Conservation (phyloP, 2,888 invertebrate genomes). For the Norana najaformis region DNA sequence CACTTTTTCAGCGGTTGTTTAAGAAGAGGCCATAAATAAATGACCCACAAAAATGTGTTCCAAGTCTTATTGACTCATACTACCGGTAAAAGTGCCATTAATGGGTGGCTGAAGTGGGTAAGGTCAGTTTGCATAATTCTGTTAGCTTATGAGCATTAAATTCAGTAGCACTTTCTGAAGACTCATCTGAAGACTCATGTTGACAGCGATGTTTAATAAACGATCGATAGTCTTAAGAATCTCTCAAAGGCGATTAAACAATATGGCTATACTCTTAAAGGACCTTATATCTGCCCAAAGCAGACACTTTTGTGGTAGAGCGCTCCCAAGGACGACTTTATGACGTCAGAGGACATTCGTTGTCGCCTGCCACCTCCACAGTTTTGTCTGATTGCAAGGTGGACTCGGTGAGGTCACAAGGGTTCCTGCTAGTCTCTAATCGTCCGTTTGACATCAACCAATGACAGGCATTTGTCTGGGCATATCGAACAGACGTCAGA, state of each 20-base stretch:
- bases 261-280: neutral
- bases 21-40: neutral
- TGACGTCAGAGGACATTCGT: neutral
- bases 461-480: too few species aligned
- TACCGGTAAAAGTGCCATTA: neutral
- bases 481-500: too few species aligned
- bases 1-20: neutral
- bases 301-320: neutral
- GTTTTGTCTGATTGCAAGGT: too few species aligned
- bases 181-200: too few species aligned
- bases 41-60: neutral
- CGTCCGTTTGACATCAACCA: too few species aligned
- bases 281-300: neutral
- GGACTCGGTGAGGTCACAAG: too few species aligned
- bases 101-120: neutral
- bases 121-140: too few species aligned
- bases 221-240: neutral
- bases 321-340: neutral
- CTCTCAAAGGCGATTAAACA: neutral
- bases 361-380: too few species aligned
- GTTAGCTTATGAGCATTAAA: neutral
- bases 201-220: neutral
- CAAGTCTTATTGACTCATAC: neutral
- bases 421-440: too few species aligned
- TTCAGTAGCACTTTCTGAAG: neutral